Percentiles rank a stretch among this genome's conserved stretches.
phyloP scores from a whole-genome alignment of 2,888 invertebrate species.

The Pyralis farinalis region DNA sequence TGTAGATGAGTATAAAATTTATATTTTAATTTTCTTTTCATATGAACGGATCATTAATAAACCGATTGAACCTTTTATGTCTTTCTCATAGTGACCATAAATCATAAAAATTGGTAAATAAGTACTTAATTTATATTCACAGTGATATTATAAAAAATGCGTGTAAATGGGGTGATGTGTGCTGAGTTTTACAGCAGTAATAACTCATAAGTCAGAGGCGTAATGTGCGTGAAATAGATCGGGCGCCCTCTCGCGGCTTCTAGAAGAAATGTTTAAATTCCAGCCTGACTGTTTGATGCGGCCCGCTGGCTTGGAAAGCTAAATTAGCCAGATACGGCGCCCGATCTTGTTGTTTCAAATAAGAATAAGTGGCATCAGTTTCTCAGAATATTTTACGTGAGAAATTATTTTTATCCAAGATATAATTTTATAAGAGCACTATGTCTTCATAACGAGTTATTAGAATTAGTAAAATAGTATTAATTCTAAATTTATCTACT shows the following conservation, averaged over 20 bases:
- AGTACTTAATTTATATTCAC: neutral
- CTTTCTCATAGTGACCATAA: no score
- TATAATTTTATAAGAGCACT: no score
- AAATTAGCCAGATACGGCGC: conserved; percentile 55
- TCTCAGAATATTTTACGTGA: no score
- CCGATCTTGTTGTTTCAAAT: conserved; percentile 55
- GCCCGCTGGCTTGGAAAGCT: conserved; percentile 51
- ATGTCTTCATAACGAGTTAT: no score
- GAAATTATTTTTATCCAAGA: no score
- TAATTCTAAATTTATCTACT: no score
- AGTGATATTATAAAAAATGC: conserved; percentile 39
- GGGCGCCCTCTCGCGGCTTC: conserved; percentile 50
- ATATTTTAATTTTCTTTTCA: no score
- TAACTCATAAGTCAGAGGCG: conserved; percentile 65
- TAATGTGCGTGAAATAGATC: conserved; percentile 76
- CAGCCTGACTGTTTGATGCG: conserved; percentile 31
- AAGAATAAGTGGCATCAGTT: conserved; percentile 33
- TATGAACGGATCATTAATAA: no score
- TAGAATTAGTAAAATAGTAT: no score
- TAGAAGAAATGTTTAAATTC: conserved; percentile 62
- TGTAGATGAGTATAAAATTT: no score
- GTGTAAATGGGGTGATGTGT: conserved; percentile 63
- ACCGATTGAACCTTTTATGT: no score
- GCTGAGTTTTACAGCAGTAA: conserved; percentile 70
- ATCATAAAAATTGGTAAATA: no score